These are phyloP conservation scores for Pollenia amentaria DNA, from an alignment of 2,888 invertebrate species.

Conservation along the genomic window DNA sequence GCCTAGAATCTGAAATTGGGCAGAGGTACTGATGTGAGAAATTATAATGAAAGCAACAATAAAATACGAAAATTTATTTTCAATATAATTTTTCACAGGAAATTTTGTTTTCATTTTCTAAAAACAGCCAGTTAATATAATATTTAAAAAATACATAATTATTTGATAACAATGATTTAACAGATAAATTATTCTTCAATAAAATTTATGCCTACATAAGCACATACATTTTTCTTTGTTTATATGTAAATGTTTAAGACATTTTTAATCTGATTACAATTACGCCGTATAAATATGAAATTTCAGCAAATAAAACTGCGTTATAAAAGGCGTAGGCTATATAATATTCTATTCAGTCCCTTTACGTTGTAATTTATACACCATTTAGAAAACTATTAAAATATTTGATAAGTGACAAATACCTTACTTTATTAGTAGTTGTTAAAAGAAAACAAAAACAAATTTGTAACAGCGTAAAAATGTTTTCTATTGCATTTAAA, in stretches of 20 bases:
- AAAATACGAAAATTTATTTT: too few relatives aligned
- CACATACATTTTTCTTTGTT: too few relatives aligned
- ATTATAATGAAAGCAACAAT: too few relatives aligned
- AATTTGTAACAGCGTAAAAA: slow-evolving; percentile 17
- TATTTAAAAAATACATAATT: too few relatives aligned
- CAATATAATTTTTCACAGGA: too few relatives aligned
- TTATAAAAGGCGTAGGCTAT: slow-evolving; percentile 22
- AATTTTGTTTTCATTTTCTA: too few relatives aligned
- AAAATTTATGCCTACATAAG: too few relatives aligned
- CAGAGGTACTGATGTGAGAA: too few relatives aligned
- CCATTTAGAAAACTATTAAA: slow-evolving; percentile 14
- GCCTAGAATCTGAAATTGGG: too few relatives aligned
- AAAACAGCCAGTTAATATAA: too few relatives aligned
- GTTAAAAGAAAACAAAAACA: slow-evolving; percentile 18
- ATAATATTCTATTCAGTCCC: slow-evolving; percentile 16
- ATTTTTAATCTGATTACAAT: not conserved
- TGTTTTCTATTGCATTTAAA: not conserved
- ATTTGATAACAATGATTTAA: too few relatives aligned
- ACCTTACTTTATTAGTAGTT: slow-evolving; percentile 23
- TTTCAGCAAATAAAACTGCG: not conserved
- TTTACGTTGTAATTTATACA: slow-evolving; percentile 29
- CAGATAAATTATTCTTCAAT: too few relatives aligned
- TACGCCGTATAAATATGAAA: not conserved
- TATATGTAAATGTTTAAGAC: not conserved
- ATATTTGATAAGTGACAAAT: slow-evolving; percentile 54